Conservation (phyloP, 2,888 invertebrate species). For the Diplolepis rosae region DNA sequence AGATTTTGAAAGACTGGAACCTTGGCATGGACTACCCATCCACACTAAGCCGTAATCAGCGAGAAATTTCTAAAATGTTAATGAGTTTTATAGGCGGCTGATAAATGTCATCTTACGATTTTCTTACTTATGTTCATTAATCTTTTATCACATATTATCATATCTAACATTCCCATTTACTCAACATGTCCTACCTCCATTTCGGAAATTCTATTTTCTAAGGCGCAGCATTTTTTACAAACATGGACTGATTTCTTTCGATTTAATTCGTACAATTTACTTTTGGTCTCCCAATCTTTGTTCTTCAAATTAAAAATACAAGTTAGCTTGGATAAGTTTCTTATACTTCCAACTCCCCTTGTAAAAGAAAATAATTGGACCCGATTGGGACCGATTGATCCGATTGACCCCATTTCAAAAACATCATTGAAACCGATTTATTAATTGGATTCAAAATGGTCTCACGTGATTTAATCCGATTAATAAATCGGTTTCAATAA, state of each 20-base stretch:
- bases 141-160: too few relatives aligned
- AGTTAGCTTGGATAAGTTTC: not conserved
- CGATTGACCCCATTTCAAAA: too few relatives aligned
- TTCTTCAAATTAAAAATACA: conserved; percentile 46
- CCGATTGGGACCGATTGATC: too few relatives aligned
- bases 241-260: conserved; percentile 62
- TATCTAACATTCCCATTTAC: too few relatives aligned
- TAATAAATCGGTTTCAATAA: too few relatives aligned
- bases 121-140: not conserved
- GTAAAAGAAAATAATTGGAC: too few relatives aligned
- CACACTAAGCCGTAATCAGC: conserved; percentile 75
- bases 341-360: not conserved
- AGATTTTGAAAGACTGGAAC: conserved; percentile 36
- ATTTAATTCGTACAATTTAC: conserved; percentile 53
- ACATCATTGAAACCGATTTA: too few relatives aligned
- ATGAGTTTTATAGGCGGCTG: too few relatives aligned
- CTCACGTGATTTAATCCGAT: too few relatives aligned
- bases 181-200: conserved; percentile 64
- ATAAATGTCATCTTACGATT: too few relatives aligned
- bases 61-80: conserved; percentile 71
- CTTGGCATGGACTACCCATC: conserved; percentile 68
- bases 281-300: conserved; percentile 60
- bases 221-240: conserved; percentile 57
- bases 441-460: too few relatives aligned
- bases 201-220: conserved; percentile 62